Evolutionary conservation across 1,140 invertebrate genomes (phyloP), one percentile per base, ranked within the genome.

Genomic region (Thaumatotibia leucotreta): DNA sequence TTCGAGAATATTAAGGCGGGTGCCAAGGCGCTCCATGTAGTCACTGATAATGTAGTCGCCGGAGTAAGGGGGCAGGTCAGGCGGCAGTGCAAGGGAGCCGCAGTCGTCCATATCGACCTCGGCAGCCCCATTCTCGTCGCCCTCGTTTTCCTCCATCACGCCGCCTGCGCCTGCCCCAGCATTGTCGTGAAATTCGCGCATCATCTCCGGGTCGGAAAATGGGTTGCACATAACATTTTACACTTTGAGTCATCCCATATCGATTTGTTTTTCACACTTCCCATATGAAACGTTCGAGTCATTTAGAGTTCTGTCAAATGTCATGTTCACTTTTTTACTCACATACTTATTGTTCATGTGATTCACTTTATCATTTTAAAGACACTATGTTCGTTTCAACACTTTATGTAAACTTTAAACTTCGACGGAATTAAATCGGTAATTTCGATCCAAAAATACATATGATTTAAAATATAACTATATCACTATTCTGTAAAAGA

Each of bases 21-120:
- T 96, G 1, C 95, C 96, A 52, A 98, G 92, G 64, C 96, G 93
- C 77, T 97, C 96, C 96, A 98, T 97, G 84, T 96, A 97, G 79
- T 97, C 95, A 62, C 94, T 95, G 74, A 97, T 95, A 70, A 95
- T 94, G 74, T 95, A 95, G 76, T 95, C 94, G 35, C 88, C 88
- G 75, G 86, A 84, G 78, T 89, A 90, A 17, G 85, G 87, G 65
- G 88, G 87, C 61, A 89, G 75, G 73, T 91, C 83, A 66, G 88
- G 86, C 64, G 86, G 83, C 67, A 88, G 77, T 35, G 86, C 76
- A 65, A 91, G 85, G 69, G 87, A 91, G 66, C 84, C 83, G 68
- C 86, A 85, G 39, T 89, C 86, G 86, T 88, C 86, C 86, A 91
- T 88, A 86, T 91, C 88, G 84, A 83, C 84, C 83, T 91, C 88